These are phyloP conservation scores for Parazoanthus swiftii DNA, from an alignment of 92 coral and sea anemone species.

Conservation along the genomic window DNA sequence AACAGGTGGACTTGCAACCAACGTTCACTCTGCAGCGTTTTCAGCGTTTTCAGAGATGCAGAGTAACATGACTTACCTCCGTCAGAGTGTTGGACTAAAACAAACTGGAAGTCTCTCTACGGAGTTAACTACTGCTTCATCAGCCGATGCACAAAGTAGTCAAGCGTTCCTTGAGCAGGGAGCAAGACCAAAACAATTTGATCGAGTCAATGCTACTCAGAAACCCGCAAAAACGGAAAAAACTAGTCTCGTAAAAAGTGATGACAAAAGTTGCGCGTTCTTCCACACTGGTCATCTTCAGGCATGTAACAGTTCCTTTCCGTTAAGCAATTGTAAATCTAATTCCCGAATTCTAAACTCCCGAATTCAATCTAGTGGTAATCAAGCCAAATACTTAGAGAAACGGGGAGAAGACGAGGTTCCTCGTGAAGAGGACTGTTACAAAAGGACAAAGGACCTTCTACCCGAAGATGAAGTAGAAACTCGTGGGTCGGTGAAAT, in stretches of 20 bases:
- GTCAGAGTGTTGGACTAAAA: neutral
- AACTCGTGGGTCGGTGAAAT: neutral
- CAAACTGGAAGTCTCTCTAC: neutral
- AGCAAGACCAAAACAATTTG: constrained; percentile 10
- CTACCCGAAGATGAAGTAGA: neutral
- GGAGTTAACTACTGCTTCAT: neutral
- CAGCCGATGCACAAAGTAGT: too few species aligned
- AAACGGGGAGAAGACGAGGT: neutral
- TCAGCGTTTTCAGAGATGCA: neutral
- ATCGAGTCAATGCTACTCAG: neutral
- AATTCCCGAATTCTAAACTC: too few species aligned
- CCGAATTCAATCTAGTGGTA: neutral
- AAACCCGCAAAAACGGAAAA: neutral
- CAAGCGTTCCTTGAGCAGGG: constrained; percentile 2
- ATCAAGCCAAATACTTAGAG: neutral
- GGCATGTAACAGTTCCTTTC: neutral
- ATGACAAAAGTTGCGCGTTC: neutral
- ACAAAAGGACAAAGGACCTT: neutral
- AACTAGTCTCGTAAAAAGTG: neutral
- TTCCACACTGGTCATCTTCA: neutral
- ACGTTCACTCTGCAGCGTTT: neutral
- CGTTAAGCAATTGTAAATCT: too few species aligned
- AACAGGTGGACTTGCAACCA: neutral
- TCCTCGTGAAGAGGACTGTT: neutral
- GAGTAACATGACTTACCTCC: neutral